These are phyloP conservation scores for Scortum barcoo DNA, from an alignment of 2,113 vertebrate species.

Conservation along the genomic window DNA sequence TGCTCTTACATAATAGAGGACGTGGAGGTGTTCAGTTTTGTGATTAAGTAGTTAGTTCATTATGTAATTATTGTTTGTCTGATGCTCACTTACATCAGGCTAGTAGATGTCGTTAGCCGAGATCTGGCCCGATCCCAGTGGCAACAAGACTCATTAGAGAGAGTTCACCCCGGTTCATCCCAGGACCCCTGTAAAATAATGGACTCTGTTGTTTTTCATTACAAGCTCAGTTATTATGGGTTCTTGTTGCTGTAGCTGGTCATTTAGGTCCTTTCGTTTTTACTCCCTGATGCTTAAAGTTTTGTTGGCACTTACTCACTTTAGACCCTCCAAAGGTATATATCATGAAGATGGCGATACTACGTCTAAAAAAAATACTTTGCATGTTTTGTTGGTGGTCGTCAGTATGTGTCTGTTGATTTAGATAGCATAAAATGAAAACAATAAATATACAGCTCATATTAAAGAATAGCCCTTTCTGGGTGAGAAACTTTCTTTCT, in stretches of 20 bases:
- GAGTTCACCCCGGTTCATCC: constrained; percentile 50
- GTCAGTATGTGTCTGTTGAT: constrained; percentile 10
- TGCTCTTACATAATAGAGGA: constrained; percentile 17
- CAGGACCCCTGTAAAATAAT: constrained; percentile 35
- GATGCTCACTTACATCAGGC: constrained; percentile 36
- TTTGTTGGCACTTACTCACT: neutral
- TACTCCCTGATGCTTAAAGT: neutral
- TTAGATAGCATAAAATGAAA: constrained; percentile 6
- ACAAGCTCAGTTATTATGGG: constrained; percentile 22
- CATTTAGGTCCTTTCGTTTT: constrained; percentile 9
- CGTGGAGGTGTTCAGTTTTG: neutral
- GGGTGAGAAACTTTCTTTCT: neutral
- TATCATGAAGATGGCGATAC: neutral
- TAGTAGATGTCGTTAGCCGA: constrained; percentile 23
- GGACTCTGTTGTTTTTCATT: constrained; percentile 40
- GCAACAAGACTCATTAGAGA: constrained; percentile 47
- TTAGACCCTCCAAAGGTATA: neutral
- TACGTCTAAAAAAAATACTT: neutral
- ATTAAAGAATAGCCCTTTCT: neutral
- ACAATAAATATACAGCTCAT: neutral
- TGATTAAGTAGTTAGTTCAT: constrained; percentile 55
- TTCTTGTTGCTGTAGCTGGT: constrained; percentile 12
- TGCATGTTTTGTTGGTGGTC: constrained; percentile 34
- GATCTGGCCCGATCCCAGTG: constrained; percentile 35
- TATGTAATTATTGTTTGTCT: constrained; percentile 66